These are phyloP conservation scores for Drosophila paranaensis DNA, from an alignment of 2,888 invertebrate genomes.

Conservation along the genomic window DNA sequence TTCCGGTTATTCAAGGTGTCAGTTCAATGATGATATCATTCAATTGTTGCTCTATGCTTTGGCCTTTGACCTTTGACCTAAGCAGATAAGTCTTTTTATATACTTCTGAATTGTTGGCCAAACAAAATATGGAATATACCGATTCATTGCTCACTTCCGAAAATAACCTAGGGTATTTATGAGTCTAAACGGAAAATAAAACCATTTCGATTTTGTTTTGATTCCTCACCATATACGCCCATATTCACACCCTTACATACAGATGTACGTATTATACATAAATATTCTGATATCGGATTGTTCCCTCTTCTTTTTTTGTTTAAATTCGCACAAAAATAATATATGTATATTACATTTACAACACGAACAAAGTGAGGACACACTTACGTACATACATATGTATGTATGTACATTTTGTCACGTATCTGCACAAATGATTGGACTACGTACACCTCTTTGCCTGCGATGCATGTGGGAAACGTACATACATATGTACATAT, in stretches of 20 bases:
- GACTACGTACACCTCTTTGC: background rate
- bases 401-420: background rate
- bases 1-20: background rate
- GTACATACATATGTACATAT: background rate
- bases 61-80: no score
- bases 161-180: slow-evolving; percentile 24
- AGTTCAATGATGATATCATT: background rate
- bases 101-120: background rate
- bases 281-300: background rate
- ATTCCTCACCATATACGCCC: slow-evolving; percentile 13
- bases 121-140: background rate
- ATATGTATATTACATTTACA: background rate
- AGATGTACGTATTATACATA: background rate
- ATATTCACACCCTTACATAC: background rate
- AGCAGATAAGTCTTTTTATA: no score
- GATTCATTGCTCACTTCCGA: no score
- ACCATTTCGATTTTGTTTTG: background rate
- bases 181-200: slow-evolving; percentile 27
- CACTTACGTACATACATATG: background rate
- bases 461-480: no score
- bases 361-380: background rate
- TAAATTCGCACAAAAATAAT: background rate
- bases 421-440: background rate
- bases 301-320: slow-evolving; percentile 30
- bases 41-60: background rate